Evolutionary conservation across 2,113 vertebrate genomes (phyloP).

Genomic region (Syngnathoides biaculeatus): DNA sequence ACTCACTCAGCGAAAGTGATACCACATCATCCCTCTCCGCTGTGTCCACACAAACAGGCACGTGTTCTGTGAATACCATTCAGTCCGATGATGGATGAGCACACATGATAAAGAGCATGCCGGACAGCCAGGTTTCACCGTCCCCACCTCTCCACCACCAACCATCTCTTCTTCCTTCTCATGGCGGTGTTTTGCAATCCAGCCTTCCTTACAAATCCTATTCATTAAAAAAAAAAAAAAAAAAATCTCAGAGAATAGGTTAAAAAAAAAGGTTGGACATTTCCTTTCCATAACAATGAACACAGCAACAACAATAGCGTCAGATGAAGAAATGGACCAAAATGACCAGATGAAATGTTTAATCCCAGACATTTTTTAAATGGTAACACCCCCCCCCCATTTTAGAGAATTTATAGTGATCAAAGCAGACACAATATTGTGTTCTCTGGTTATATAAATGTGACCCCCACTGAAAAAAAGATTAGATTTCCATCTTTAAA

Average conservation of each 20-base stretch:
- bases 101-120: slow-evolving; percentile 36
- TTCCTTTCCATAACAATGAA: too few species aligned
- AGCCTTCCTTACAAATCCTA: slow-evolving; percentile 61
- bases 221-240: slow-evolving; percentile 35
- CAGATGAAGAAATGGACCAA: too few species aligned
- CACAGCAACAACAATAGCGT: too few species aligned
- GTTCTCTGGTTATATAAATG: too few species aligned
- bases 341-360: too few species aligned
- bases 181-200: slow-evolving; percentile 36
- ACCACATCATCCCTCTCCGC: slow-evolving; percentile 30
- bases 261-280: slow-evolving; percentile 55
- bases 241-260: slow-evolving; percentile 48
- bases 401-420: too few species aligned
- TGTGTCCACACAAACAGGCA: slow-evolving; percentile 30
- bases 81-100: slow-evolving; percentile 53
- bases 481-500: too few species aligned
- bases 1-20: slow-evolving; percentile 46
- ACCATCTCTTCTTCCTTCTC: slow-evolving; percentile 20
- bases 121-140: slow-evolving; percentile 23
- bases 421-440: too few species aligned
- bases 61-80: slow-evolving; percentile 57
- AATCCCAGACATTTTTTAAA: too few species aligned
- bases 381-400: too few species aligned
- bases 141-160: slow-evolving; percentile 1
- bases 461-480: too few species aligned